These are phyloP conservation scores for Amazona vittata DNA, from an alignment of 2,113 vertebrate genomes.

Conservation along the genomic window DNA sequence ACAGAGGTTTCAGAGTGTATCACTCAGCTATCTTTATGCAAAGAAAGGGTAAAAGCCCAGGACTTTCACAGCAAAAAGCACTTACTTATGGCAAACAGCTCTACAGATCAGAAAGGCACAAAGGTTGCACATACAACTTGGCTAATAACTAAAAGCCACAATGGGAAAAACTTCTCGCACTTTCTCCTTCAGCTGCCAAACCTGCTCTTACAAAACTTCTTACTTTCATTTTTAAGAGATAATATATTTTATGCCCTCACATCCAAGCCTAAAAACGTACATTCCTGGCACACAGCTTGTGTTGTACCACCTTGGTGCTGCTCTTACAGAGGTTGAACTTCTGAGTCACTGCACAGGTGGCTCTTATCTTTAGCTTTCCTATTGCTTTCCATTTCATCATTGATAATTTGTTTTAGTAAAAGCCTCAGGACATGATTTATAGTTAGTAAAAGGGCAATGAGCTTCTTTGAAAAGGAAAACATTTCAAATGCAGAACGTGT, in stretches of 20 bases:
- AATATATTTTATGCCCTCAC: background rate
- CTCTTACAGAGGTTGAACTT: background rate
- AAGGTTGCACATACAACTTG: accelerated
- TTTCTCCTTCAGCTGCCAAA: background rate
- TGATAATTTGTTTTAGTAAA: background rate
- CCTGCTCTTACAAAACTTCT: background rate
- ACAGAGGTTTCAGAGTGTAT: background rate
- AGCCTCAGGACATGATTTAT: background rate
- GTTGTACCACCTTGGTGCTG: background rate
- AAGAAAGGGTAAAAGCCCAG: background rate
- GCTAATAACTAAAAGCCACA: background rate
- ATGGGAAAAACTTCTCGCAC: background rate
- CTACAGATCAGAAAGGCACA: background rate
- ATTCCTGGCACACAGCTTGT: background rate
- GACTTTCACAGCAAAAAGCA: background rate
- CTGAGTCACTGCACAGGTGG: background rate
- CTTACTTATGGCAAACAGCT: background rate
- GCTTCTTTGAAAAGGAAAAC: background rate
- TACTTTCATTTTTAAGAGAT: background rate
- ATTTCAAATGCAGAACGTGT: background rate
- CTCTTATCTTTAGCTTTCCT: background rate
- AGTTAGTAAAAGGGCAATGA: background rate
- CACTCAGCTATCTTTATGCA: background rate
- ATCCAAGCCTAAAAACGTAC: background rate
- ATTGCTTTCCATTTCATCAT: background rate